Evolutionary conservation across 2,888 invertebrate species (phyloP), one percentile per base, ranked within the genome.

Genomic region (Cryptocheilus praepositus): DNA sequence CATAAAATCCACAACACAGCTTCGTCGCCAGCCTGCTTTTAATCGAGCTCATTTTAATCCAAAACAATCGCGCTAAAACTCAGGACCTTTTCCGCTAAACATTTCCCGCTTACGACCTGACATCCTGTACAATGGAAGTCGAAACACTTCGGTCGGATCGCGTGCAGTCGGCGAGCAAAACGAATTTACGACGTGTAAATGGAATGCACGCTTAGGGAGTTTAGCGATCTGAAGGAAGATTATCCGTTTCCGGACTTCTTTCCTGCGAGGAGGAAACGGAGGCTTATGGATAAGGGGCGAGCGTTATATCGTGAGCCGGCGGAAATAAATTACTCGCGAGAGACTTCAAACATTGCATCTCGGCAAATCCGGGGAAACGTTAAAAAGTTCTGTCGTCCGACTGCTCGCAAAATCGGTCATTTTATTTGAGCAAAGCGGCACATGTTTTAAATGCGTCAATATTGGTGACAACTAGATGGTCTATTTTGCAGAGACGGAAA

Each of bases 171-270:
- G 8, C 18, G 43, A 43, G 28, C 46, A 58, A 49, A 36, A 15
- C 28, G 59, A 72, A 73, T 73, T 73, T 73, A 73, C 64, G 66
- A 57, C 45, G 70, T 70, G 72, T 67, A 70, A 73, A 73, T 67
- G 66, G 72, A 64, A 67, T 59, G 72, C 58, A 59, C 67, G 56
- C 66, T 67, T 45, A 46, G 70, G 61, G 60, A 72, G 61, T 61
- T 64, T 70, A 28, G 64, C 67, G 64, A 73, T 73, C 64, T 73
- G 70, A 70, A 73, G 70, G 61, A 70, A 72, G 63, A 66, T 68
- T 71, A 64, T 64, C 68, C 61, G 46, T 53, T 71, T 64, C 64
- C 18, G 62, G 25, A 22, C 25, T 64, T 68, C 72, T 64, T 72
- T 61, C 53, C 59, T 55, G 51, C 45, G 57, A 25, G 55, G 5